Base-by-base conservation (phyloP, 2,113 vertebrate genomes). In the Orientallactaga bullata region DNA sequence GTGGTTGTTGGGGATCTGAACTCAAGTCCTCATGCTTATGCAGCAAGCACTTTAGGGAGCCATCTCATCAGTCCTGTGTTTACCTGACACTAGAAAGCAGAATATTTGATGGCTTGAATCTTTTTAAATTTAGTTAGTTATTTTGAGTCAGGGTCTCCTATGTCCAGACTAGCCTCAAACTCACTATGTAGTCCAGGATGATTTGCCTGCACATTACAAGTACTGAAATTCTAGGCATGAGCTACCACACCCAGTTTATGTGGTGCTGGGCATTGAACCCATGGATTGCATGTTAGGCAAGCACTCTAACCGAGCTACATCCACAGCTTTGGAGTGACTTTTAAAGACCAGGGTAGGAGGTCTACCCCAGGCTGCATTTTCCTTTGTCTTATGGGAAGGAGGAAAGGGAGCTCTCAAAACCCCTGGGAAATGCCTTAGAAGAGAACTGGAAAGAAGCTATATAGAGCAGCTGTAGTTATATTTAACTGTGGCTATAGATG, bases 381-480 rank as follows among this genome's bases (percentile, higher is more conserved):
- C 55, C 39, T 81, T 92, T 80, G 85, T 60, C 13, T 89, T 18
- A 5, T 13, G 32, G 32, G 37, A 83, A 74, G 21, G 76, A 86
- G 13, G n/a, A 88, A 80, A 88, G 69, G 69, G 42, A 85, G 74
- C 79, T 82, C 42, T 77, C 63, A n/a, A 65, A 76, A 73, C 65
- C 24, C 63, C 24, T 68, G 77, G 51, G 74, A 85, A 88, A 85
- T 63, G 81, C 47, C 73, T 80, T 73, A 85, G 55, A 76, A 60
- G 55, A 61, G 73, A 74, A 87, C 76, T 35, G n/a, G 73, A 66
- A 63, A 63, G 77, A 84, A 69, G 42, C 71, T 77, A 47, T 65
- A 23, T 68, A 71, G 66, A 91, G 76, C 66, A 91, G 76, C 66
- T 83, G 24, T 66, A 63, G 60, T 84, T 89, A 93, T 87, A 69